Percentiles rank a stretch among this genome's conserved stretches.
These are phyloP conservation scores for Hippotragus niger DNA, from an alignment of 2,113 vertebrate species.

Conservation along the genomic window DNA sequence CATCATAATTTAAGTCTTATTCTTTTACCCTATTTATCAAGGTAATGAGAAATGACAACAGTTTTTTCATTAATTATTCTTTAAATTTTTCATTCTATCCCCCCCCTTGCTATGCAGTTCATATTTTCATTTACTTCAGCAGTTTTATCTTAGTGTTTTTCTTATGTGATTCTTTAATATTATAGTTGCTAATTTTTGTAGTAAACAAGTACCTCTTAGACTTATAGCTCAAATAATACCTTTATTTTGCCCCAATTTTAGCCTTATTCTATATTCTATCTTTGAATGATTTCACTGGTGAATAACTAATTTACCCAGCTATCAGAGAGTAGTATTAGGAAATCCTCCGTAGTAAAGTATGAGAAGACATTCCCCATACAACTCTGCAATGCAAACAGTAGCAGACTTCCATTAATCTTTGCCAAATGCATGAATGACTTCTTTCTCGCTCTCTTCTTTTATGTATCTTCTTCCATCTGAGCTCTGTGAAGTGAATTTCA, in stretches of 20 bases:
- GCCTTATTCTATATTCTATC: neutral
- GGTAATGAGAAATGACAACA: neutral
- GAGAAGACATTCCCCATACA: neutral
- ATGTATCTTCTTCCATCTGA: neutral
- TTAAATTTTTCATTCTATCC: neutral
- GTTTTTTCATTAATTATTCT: neutral
- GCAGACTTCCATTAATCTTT: neutral
- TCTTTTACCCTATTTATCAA: neutral
- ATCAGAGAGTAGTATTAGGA: neutral
- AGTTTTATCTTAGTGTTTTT: neutral
- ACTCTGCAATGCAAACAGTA: neutral
- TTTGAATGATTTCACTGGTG: neutral
- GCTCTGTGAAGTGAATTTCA: neutral
- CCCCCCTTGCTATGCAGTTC: neutral
- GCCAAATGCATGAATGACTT: neutral
- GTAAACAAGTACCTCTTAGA: neutral
- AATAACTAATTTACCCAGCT: neutral
- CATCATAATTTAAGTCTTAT: neutral
- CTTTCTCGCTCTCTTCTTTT: neutral
- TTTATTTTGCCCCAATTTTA: neutral
- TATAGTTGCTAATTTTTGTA: neutral
- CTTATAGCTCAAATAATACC: neutral
- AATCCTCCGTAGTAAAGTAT: neutral
- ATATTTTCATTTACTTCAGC: neutral
- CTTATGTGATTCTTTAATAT: neutral